A percentile compares a stretch with the other conserved stretches of the same genome.
These are phyloP conservation scores for Limenitis camilla DNA, from an alignment of 2,888 invertebrate genomes.

Conservation along the genomic window DNA sequence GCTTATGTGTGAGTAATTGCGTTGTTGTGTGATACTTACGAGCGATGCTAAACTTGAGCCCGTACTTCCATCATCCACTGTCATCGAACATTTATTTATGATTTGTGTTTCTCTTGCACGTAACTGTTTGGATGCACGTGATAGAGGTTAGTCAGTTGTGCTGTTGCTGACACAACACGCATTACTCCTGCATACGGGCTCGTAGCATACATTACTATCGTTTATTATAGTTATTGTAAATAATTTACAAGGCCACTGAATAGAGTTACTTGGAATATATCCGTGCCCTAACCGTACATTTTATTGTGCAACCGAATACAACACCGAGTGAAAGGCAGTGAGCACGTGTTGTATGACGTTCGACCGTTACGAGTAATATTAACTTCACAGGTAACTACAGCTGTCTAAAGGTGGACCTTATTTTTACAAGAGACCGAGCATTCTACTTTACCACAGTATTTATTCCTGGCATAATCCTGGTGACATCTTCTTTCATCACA, in stretches of 20 bases:
- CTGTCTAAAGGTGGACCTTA: conserved; percentile 89
- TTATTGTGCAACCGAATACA: conserved; percentile 23
- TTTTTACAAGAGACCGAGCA: conserved; percentile 90
- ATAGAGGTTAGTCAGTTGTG: conserved; percentile 31
- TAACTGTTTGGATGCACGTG: conserved; percentile 33
- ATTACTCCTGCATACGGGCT: conserved; percentile 71
- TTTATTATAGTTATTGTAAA: conserved; percentile 47
- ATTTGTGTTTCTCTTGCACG: conserved; percentile 32
- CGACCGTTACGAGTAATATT: conserved; percentile 50
- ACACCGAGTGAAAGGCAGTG: conserved; percentile 8
- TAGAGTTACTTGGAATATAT: conserved; percentile 69
- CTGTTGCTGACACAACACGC: conserved; percentile 59
- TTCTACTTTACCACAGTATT: conserved; percentile 94
- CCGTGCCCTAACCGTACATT: conserved; percentile 32
- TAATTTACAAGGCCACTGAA: conserved; percentile 71
- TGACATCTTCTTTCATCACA: conserved; percentile 89
- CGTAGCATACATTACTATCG: conserved; percentile 50
- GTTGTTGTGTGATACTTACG: conserved; percentile 62
- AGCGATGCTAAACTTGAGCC: conserved; percentile 29
- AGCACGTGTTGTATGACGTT: conserved; percentile 22
- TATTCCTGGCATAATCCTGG: conserved; percentile 91
- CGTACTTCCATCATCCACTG: conserved; percentile 30
- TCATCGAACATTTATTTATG: conserved; percentile 31
- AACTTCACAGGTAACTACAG: conserved; percentile 87
- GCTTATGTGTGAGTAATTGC: conserved; percentile 75